Evolutionary conservation across 1,140 invertebrate species (phyloP).

Genomic region (Lordiphosa clarofinis): DNA sequence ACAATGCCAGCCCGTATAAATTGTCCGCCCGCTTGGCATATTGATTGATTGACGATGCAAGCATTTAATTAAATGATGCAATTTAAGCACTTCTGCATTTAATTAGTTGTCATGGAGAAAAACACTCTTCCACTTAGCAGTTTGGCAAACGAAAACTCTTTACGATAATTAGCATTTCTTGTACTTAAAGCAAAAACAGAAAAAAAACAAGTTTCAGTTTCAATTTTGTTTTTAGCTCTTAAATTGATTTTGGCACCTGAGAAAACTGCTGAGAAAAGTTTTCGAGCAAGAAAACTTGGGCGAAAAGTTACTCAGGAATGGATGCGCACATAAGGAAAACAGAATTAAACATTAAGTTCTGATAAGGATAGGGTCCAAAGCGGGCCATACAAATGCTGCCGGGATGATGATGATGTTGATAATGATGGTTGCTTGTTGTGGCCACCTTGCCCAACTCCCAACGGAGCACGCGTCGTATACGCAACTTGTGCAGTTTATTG

Average conservation of each 20-base stretch:
- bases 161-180: conserved; percentile 57
- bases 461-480: conserved; percentile 49
- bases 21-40: conserved; percentile 3
- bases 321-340: conserved; percentile 52
- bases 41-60: conserved; percentile 49
- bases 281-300: conserved; percentile 3
- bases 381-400: too few relatives aligned
- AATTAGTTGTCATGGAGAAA: conserved; percentile 26
- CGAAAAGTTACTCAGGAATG: conserved; percentile 34
- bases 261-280: conserved; percentile 40
- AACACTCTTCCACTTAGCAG: conserved; percentile 9
- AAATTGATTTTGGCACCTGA: conserved; percentile 74
- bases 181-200: conserved; percentile 4
- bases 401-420: too few relatives aligned
- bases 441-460: background rate
- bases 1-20: conserved; percentile 21
- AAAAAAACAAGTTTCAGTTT: conserved; percentile 26
- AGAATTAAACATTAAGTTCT: conserved; percentile 58
- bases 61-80: conserved; percentile 52
- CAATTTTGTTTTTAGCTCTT: conserved; percentile 19
- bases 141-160: conserved; percentile 29
- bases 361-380: conserved; percentile 21
- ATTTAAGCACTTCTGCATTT: conserved; percentile 19
- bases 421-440: too few relatives aligned
- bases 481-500: conserved; percentile 73